These are phyloP conservation scores for Meteorus colon DNA, from an alignment of 2,888 invertebrate genomes.

Conservation along the genomic window DNA sequence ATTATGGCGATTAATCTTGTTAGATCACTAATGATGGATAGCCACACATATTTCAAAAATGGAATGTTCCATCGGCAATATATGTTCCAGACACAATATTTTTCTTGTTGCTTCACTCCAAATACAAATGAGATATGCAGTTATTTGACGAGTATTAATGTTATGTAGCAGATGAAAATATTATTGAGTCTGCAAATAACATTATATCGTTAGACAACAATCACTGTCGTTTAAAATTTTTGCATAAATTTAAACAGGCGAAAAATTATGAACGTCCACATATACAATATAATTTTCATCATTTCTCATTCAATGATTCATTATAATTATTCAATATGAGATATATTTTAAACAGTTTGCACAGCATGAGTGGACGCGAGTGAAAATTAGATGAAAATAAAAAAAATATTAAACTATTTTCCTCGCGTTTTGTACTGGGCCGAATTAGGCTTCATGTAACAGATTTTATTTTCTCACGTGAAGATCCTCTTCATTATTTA, in stretches of 20 bases:
- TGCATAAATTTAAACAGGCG: neutral
- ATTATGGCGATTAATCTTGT: neutral
- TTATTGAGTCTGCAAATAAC: neutral
- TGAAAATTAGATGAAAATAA: constrained; percentile 17
- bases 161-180: neutral
- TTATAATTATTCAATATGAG: neutral
- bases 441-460: constrained; percentile 50
- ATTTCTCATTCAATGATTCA: neutral
- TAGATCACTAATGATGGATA: neutral
- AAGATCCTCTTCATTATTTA: constrained; percentile 55
- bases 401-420: constrained; percentile 30
- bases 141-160: neutral
- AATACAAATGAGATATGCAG: neutral
- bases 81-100: neutral
- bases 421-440: constrained; percentile 54
- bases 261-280: neutral
- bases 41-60: neutral
- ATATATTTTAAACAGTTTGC: neutral
- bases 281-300: neutral
- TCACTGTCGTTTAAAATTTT: neutral
- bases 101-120: neutral
- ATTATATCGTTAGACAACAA: neutral
- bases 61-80: neutral
- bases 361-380: neutral
- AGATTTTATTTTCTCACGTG: neutral